phyloP scores from a whole-genome alignment of 2,797 vertebrate genomes.

The Myripristis jacobus region DNA sequence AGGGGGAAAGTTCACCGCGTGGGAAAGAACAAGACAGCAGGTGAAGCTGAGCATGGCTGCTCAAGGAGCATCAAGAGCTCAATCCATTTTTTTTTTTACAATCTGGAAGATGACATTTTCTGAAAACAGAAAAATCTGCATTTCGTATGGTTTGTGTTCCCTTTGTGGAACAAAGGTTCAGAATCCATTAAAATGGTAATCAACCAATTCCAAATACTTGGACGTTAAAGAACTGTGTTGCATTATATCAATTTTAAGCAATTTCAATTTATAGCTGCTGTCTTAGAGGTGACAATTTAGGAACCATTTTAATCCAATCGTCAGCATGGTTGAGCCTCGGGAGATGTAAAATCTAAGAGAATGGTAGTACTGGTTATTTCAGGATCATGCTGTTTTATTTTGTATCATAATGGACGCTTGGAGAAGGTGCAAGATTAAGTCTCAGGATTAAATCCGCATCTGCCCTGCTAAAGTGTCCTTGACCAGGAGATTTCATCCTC shows the following conservation, averaged over 20 bases:
- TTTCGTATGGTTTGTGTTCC: not conserved
- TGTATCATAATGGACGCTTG: no score
- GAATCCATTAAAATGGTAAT: no score
- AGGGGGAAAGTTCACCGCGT: not conserved
- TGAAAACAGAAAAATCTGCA: not conserved
- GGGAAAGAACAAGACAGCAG: conserved; percentile 17
- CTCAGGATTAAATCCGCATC: no score
- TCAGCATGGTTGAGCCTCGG: not conserved
- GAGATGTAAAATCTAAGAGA: not conserved
- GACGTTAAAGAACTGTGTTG: no score
- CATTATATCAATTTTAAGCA: not conserved
- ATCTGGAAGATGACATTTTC: not conserved
- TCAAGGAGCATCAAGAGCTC: not conserved
- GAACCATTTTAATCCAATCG: not conserved
- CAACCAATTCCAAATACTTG: not conserved
- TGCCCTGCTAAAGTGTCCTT: no score
- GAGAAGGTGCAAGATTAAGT: no score
- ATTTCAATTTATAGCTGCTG: not conserved
- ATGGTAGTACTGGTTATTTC: not conserved
- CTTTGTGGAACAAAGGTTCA: not conserved
- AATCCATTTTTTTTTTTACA: not conserved
- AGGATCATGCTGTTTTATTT: no score
- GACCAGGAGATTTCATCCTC: no score
- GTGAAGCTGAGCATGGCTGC: not conserved
- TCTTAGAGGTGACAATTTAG: not conserved